Conservation (phyloP, 2,113 vertebrate genomes). For the Pimephales promelas region DNA sequence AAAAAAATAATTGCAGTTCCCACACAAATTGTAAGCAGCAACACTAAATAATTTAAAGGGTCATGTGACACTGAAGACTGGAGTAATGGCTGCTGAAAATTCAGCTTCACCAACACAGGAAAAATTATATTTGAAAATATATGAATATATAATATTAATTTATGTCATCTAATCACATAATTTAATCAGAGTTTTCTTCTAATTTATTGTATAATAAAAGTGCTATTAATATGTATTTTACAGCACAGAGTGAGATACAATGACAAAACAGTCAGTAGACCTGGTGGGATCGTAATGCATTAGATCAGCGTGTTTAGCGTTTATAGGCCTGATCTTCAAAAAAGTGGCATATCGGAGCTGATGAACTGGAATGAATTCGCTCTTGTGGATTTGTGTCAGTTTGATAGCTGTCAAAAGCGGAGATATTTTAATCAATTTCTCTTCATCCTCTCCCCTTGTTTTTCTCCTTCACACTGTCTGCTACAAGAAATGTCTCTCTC, state of each 20-base stretch:
- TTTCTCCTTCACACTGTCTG: slow-evolving; percentile 21
- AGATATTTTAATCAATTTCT: slow-evolving; percentile 27
- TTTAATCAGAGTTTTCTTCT: too few relatives aligned
- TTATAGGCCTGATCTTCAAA: not conserved
- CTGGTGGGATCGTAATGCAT: not conserved
- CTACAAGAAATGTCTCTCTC: slow-evolving; percentile 24
- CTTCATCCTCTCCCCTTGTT: slow-evolving; percentile 2
- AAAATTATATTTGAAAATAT: not conserved
- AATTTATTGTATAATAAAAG: not conserved
- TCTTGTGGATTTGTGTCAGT: slow-evolving; percentile 31
- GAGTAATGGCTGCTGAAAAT: not conserved
- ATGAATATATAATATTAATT: too few relatives aligned
- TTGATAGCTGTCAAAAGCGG: slow-evolving; percentile 23
- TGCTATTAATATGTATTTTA: not conserved
- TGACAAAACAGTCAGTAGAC: not conserved
- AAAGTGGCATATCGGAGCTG: not conserved
- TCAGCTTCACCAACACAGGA: not conserved
- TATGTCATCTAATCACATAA: not conserved
- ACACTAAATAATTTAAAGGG: not conserved
- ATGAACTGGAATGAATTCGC: slow-evolving; percentile 31
- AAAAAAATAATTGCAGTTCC: not conserved
- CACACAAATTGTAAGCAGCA: not conserved
- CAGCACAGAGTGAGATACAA: not conserved
- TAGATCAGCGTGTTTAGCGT: not conserved
- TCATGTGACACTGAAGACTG: not conserved